These are phyloP conservation scores for Muntiacus reevesi DNA, from an alignment of 2,113 vertebrate species.

Conservation along the genomic window DNA sequence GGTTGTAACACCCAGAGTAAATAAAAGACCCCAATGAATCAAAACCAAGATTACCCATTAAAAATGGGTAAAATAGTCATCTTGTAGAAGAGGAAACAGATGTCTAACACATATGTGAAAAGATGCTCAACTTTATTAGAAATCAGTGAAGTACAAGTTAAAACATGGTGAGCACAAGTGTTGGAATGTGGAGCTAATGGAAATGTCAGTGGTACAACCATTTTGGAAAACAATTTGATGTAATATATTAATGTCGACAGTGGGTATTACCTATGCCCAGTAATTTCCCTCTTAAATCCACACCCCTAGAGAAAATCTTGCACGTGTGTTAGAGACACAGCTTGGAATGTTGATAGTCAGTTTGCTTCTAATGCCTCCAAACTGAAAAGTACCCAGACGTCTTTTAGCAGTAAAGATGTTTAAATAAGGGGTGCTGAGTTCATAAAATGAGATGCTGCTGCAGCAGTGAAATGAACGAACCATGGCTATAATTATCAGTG, in stretches of 20 bases:
- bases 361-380: neutral
- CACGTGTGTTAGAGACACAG: neutral
- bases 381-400: neutral
- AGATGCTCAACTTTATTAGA: neutral
- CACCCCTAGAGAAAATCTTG: neutral
- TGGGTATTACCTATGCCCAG: neutral
- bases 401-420: conserved; percentile 1
- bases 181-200: neutral
- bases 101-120: neutral
- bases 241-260: neutral
- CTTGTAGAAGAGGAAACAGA: neutral
- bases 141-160: neutral
- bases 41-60: conserved; percentile 2
- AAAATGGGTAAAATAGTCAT: neutral
- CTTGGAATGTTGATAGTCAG: neutral
- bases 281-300: neutral
- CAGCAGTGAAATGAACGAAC: neutral
- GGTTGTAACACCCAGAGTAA: neutral
- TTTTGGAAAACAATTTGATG: neutral
- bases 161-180: neutral
- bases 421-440: neutral
- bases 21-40: neutral
- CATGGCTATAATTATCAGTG: neutral
- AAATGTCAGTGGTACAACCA: neutral
- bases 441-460: neutral